Evolutionary conservation across 2,888 invertebrate species (phyloP).

Genomic region (Acanthosepion esculentum): DNA sequence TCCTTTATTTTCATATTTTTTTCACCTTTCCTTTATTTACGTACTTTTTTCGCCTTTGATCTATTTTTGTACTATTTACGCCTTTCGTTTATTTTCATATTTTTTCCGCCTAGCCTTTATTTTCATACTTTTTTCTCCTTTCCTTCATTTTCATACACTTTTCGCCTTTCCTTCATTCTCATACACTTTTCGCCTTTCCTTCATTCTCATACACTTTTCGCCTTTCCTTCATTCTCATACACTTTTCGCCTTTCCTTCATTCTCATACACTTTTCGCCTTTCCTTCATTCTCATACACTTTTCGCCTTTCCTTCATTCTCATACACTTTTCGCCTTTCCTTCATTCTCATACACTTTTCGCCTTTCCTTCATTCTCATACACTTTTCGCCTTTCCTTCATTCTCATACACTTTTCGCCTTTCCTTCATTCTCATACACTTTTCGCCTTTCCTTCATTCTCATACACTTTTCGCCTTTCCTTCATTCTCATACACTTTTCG

Average conservation of each 20-base stretch:
- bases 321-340: neutral
- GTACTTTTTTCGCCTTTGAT: neutral
- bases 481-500: no score
- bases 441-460: no score
- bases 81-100: neutral
- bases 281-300: neutral
- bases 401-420: neutral
- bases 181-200: neutral
- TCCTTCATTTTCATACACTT: neutral
- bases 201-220: fast-evolving
- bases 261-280: neutral
- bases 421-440: neutral
- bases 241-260: neutral
- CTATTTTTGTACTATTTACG: fast-evolving
- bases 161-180: fast-evolving
- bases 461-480: neutral
- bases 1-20: neutral
- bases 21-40: neutral
- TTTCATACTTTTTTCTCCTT: neutral
- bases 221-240: neutral
- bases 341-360: neutral
- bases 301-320: neutral
- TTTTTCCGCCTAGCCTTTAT: neutral
- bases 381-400: neutral
- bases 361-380: neutral